phyloP scores from a whole-genome alignment of 2,888 invertebrate genomes.

The Incurvaria masculella region DNA sequence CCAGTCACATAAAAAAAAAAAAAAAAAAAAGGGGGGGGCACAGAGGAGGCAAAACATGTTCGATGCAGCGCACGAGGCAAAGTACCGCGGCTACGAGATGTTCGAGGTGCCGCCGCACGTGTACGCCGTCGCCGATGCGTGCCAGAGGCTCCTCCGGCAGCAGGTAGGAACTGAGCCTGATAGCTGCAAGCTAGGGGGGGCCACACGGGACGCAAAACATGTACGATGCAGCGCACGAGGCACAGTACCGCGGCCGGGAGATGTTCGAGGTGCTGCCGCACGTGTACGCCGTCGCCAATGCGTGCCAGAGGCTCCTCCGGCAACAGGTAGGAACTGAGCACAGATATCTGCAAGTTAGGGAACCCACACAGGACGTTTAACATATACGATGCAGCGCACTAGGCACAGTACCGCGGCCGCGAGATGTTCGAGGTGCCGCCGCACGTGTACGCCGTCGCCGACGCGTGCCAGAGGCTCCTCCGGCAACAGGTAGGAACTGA shows the following conservation, averaged over 20 bases:
- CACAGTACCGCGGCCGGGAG: conserved; percentile 87
- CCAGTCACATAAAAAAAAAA: too few relatives aligned
- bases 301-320: conserved; percentile 92
- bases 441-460: conserved; percentile 97
- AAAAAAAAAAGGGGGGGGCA: too few relatives aligned
- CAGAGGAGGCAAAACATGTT: too few relatives aligned
- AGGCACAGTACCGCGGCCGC: conserved; percentile 85
- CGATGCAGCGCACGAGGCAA: conserved; percentile 77
- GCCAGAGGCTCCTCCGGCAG: conserved; percentile 91
- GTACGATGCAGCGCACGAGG: conserved; percentile 82
- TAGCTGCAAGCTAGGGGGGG: conserved; percentile 92
- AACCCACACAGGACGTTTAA: conserved; percentile 94
- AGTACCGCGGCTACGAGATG: conserved; percentile 88
- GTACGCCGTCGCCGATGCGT: conserved; percentile 96
- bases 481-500: conserved; percentile 62
- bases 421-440: conserved; percentile 97
- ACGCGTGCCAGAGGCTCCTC: conserved; percentile 92
- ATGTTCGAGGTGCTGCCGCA: conserved; percentile 97
- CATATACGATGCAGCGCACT: conserved; percentile 83
- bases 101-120: conserved; percentile 97
- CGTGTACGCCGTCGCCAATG: conserved; percentile 97
- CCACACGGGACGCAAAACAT: conserved; percentile 93
- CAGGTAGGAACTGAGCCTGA: conserved; percentile 32
- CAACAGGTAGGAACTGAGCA: conserved; percentile 52
- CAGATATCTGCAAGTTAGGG: conserved; percentile 91